Evolutionary conservation across 2,797 vertebrate species (phyloP), one percentile per base, ranked within the genome.

Genomic region (Anomalospiza imberbis): DNA sequence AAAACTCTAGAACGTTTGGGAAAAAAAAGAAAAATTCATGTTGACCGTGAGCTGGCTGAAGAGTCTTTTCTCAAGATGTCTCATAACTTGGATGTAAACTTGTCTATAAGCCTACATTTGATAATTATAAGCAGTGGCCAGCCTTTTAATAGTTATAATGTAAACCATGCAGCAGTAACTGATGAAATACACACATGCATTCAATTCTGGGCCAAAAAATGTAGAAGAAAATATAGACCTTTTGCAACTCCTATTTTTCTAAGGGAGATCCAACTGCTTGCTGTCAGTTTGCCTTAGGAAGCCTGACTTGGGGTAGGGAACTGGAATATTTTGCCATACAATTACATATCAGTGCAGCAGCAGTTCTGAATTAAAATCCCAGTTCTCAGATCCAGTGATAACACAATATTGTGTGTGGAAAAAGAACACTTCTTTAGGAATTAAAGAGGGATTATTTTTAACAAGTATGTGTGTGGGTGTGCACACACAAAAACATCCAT

Each of bases 191-290:
- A 61, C 22, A 42, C 55, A n/a, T 18, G 18, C 15, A 58, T 90
- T 94, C 88, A 73, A 79, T 93, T 71, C 62, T 47, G 8, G 65
- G 47, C 65, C 68, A 83, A 53, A 73, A 94, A 95, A 38, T 15
- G 19, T 40, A 47, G 50, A 31, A 66, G 25, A 93, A 79, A 93
- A 87, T 31, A 55, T 1, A 67, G 32, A 66, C 31, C 48, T 88
- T 78, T 53, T 89, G 26, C 13, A 79, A 50, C 9, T 78, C 21
- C 32, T 83, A 5, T 48, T 89, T 92, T 81, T 89, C 45, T n/a
- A 48, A 70, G 51, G 51, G n/a, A 74, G 88, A 54, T 45, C 8
- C 28, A 32, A 54, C 40, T 67, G 53, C 9, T 67, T 53, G 28
- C 58, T 84, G 34, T 71, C 61, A 54, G 19, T 68, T 92, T 57